Percentiles rank a stretch among this genome's conserved stretches.
These are phyloP conservation scores for Zosterops pallidus DNA, from an alignment of 2,113 vertebrate genomes.

Conservation along the genomic window DNA sequence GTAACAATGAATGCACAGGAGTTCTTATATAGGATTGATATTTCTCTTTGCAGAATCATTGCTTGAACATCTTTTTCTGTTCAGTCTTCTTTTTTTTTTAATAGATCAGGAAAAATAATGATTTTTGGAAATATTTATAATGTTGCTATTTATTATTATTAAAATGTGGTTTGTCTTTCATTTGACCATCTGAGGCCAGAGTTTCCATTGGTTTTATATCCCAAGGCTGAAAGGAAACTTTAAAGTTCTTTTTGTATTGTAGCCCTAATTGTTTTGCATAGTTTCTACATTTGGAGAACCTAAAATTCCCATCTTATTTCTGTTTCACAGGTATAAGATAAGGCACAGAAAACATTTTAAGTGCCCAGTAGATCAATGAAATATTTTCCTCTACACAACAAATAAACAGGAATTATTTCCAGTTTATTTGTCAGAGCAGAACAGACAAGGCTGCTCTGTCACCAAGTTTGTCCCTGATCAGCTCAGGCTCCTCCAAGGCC, in stretches of 20 bases:
- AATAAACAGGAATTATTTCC: neutral
- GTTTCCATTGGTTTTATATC: neutral
- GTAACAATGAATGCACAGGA: neutral
- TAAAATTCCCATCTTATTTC: neutral
- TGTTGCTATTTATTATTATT: neutral
- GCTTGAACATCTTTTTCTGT: neutral
- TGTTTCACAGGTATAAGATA: neutral
- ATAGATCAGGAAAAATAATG: neutral
- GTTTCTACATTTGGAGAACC: neutral
- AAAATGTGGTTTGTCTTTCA: neutral
- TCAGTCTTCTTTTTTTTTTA: neutral
- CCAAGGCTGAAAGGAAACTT: neutral
- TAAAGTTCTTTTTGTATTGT: neutral
- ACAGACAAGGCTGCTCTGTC: neutral
- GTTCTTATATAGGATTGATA: neutral
- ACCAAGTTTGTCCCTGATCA: neutral
- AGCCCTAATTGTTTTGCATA: neutral
- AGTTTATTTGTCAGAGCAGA: neutral
- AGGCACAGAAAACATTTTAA: neutral
- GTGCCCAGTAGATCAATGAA: neutral
- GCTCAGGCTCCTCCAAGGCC: neutral
- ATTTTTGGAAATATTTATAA: fast-evolving
- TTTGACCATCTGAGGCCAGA: neutral
- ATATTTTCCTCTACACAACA: neutral
- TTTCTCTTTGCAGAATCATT: neutral